Evolutionary conservation across 1,140 invertebrate species (phyloP).

Genomic region (Solen grandis): DNA sequence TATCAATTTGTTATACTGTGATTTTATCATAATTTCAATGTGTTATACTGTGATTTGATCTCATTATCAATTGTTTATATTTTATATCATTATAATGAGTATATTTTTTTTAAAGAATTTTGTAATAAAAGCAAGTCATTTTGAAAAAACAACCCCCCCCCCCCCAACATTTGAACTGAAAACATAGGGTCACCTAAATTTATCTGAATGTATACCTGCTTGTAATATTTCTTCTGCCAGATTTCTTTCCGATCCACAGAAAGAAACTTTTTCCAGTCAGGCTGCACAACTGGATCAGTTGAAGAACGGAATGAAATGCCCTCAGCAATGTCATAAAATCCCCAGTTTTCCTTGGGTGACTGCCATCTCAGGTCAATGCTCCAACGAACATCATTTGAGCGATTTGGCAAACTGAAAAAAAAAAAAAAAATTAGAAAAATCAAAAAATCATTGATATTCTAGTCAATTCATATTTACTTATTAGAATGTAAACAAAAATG

Average conservation of each 20-base stretch:
- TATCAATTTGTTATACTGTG: no score
- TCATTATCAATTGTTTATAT: no score
- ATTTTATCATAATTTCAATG: no score
- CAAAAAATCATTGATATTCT: no score
- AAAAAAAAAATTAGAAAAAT: neutral
- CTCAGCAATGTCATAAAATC: conserved; percentile 73
- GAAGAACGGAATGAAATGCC: conserved; percentile 66
- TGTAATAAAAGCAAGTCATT: no score
- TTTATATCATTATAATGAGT: no score
- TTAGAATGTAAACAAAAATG: neutral
- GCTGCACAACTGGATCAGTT: conserved; percentile 52
- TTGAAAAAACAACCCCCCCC: no score
- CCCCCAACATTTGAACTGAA: no score
- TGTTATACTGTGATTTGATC: no score
- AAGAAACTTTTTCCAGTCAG: conserved; percentile 72
- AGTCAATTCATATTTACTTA: neutral
- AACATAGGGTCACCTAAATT: no score
- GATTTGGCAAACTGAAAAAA: conserved; percentile 67
- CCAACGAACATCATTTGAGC: conserved; percentile 73
- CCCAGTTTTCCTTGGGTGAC: conserved; percentile 65
- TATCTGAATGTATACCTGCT: no score
- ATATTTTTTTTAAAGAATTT: no score
- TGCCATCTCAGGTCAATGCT: conserved; percentile 75
- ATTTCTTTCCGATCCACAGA: conserved; percentile 71
- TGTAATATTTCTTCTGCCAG: conserved; percentile 70